Conservation (phyloP, 2,888 invertebrate species). For the Cremastinae sp. region DNA sequence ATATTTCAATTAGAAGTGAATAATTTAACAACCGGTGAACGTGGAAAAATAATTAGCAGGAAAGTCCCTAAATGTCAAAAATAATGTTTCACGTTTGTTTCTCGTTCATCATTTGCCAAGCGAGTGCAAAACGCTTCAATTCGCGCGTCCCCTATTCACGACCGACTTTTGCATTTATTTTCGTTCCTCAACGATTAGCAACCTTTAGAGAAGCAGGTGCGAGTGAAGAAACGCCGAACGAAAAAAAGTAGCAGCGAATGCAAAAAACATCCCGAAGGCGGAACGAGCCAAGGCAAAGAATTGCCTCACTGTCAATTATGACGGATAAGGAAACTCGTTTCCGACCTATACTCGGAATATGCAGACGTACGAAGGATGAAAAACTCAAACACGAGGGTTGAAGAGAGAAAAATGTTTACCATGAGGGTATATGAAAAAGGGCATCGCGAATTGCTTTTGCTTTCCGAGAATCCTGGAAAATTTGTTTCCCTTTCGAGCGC, state of each 20-base stretch:
- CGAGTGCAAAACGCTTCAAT: conserved; percentile 9
- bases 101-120: neutral
- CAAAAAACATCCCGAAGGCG: neutral
- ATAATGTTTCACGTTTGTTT: neutral
- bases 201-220: conserved; percentile 39
- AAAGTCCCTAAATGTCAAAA: neutral
- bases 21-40: too few relatives aligned
- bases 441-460: conserved; percentile 33
- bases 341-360: conserved; percentile 15
- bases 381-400: neutral
- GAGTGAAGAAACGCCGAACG: neutral
- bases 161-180: conserved; percentile 33
- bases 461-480: conserved; percentile 5
- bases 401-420: conserved; percentile 9
- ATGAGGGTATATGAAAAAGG: conserved; percentile 39
- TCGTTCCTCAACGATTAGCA: conserved; percentile 32
- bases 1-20: too few relatives aligned
- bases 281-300: neutral
- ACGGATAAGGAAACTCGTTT: conserved; percentile 43
- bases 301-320: conserved; percentile 23
- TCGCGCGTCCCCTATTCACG: conserved; percentile 5
- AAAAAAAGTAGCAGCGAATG: neutral
- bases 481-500: conserved; percentile 11
- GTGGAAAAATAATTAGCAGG: neutral
- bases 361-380: neutral